Base-by-base conservation (phyloP, 1,140 invertebrate genomes). In the Halesus radiatus region DNA sequence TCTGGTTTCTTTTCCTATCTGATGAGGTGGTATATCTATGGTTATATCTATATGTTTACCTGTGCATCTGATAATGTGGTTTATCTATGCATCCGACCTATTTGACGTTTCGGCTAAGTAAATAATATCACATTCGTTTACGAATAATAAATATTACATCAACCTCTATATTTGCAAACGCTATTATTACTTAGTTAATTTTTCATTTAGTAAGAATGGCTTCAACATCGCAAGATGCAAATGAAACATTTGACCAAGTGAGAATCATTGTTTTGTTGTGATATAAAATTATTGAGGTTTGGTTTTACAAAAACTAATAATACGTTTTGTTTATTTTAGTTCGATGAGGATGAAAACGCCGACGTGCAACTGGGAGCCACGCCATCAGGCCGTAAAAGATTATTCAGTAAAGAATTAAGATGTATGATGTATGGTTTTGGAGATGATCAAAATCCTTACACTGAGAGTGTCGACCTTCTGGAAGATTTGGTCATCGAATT, bases 351-450 rank as follows among this genome's bases (percentile, higher is more conserved):
- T 29, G 82, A 83, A 32, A 74, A 64, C 32, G 60, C 79, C 3
- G 82, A 83, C 22, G 62, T 76, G 1, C 90, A 92, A 58, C 89
- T 93, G 20, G 91, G 91, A 16, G 89, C 91, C 18, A 93, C 94
- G 52, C 90, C 93, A 16, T 92, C 93, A 66, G 95, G 95, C 18
- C 89, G 95, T 23, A 97, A 97, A 88, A 89, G 96, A 68, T 86
- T 97, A 1, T 98, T 98, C 83, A 96, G 95, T 50, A 97, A 98
- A 87, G 96, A 98, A 88, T 88, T 99, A 56, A 91, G 98, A 52
- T 98, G 98, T 85, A 99, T 99, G 98, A 99, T 99, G 97, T 99
- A 98, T 89, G 98, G 98, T 0, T 99, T 99, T 92, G 98, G 98
- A n/a, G 98, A 99, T 90, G 98, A 99, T 88, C 95, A 98, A 87